Evolutionary conservation across 2,797 vertebrate species (phyloP).

Genomic region (Molossus alvarezi): DNA sequence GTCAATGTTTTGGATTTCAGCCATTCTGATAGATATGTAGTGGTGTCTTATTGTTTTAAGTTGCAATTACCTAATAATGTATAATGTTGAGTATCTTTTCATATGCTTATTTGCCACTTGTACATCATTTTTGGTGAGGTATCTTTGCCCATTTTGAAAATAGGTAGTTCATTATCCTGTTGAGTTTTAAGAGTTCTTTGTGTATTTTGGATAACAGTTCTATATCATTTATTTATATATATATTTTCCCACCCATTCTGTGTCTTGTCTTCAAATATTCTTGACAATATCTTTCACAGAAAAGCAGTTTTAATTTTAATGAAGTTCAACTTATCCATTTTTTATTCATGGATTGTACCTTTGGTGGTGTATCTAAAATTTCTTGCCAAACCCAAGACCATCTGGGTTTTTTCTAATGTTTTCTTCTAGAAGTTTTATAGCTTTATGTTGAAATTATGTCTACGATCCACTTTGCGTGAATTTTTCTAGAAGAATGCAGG

Average conservation of each 20-base stretch:
- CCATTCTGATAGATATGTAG: background rate
- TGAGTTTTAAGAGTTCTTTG: background rate
- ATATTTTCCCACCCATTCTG: background rate
- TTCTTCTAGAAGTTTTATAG: background rate
- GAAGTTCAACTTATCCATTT: too few species aligned
- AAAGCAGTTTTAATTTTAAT: background rate
- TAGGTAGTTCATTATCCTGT: background rate
- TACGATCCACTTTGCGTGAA: background rate
- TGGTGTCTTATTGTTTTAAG: background rate
- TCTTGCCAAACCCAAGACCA: background rate
- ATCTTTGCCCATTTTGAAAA: background rate
- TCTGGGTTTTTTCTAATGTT: background rate
- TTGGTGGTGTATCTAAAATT: background rate
- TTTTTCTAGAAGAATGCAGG: background rate
- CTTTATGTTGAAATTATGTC: background rate
- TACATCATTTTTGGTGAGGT: background rate
- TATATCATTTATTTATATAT: background rate
- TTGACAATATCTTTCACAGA: background rate
- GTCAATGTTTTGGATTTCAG: background rate
- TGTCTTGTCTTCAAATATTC: constrained; percentile 5
- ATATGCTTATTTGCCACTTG: background rate
- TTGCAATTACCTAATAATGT: background rate
- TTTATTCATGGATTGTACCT: background rate
- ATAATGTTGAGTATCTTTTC: background rate
- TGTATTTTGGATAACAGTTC: background rate